Base-by-base conservation (phyloP, 35 echinoderm and acorn worm species). In the Apostichopus parvimensis region DNA sequence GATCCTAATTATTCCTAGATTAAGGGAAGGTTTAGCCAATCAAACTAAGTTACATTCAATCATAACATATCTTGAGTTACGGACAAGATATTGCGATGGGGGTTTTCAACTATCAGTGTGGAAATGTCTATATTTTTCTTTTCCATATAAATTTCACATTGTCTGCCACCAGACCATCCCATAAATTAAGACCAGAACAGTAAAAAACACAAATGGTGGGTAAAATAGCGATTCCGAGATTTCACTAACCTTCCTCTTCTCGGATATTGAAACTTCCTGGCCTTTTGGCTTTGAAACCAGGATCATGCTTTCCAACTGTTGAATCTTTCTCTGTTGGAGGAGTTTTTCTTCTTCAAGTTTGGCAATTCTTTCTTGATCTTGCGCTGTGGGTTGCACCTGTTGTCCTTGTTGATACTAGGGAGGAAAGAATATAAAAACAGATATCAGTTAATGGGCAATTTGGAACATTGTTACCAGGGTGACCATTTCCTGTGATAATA, bases 191-290 rank as follows among this genome's bases (percentile, higher is more conserved):
- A 61, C 0, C 58, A 11, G 58, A 61, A 61, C 58, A 61, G 34
- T 45, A 45, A 45, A 2, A 61, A 9, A 11, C 10, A 61, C 0
- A 61, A 61, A 11, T 61, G 58, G 58, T 12, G 0, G 58, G 12
- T 61, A 61, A 8, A 11, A 9, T 25, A 61, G 58, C 12, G 58
- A 61, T 61, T 61, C 8, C 0, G 7, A 61, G 58, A 61, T 11
- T 61, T 61, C 7, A 82, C 92, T 53, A 12, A 93, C 92, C 92
- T 93, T 93, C 58, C 87, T 89, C 45, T 90, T 89, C n/a, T 61
- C 73, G 2, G 55, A 55, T 17, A 60, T 77, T 10, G 77, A 58
- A 23, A 87, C 14, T 6, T 81, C 58, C 34, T 45, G 34, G 8
- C n/a, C 70, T 58, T 72, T 72, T 28, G 55, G 75, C 77, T 93